phyloP scores from a whole-genome alignment of 2,888 invertebrate species.

The Mythimna ferrago region DNA sequence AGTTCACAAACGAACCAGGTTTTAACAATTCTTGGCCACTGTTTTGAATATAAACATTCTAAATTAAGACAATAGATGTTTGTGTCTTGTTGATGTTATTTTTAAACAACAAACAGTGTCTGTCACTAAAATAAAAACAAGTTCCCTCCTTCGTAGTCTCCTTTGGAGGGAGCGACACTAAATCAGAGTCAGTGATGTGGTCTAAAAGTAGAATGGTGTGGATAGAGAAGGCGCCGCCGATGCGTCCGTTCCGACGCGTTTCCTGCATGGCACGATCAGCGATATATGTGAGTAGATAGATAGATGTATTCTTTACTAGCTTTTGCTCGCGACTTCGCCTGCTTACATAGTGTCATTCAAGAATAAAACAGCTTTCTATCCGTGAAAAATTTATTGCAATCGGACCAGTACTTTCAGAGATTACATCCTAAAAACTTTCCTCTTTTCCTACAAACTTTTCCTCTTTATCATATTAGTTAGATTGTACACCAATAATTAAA shows the following conservation, averaged over 20 bases:
- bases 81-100: slow-evolving; percentile 6
- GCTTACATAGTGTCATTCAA: too few relatives aligned
- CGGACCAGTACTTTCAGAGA: too few relatives aligned
- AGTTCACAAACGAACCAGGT: too few relatives aligned
- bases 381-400: too few relatives aligned
- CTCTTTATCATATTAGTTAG: too few relatives aligned
- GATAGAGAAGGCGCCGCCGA: slow-evolving; percentile 8
- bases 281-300: background rate
- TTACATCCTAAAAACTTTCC: too few relatives aligned
- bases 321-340: too few relatives aligned
- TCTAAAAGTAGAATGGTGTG: slow-evolving; percentile 26
- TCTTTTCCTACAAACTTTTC: too few relatives aligned
- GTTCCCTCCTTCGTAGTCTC: background rate
- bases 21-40: background rate
- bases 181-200: slow-evolving; percentile 11
- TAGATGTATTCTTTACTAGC: too few relatives aligned
- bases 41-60: background rate
- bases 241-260: slow-evolving; percentile 11
- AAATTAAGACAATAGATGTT: slow-evolving; percentile 18
- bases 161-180: slow-evolving; percentile 12
- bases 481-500: too few relatives aligned
- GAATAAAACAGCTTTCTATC: too few relatives aligned
- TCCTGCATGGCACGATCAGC: background rate
- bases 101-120: slow-evolving; percentile 17
- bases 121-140: slow-evolving; percentile 25